Evolutionary conservation across 2,888 invertebrate species (phyloP).

Genomic region (Tinea pellionella): DNA sequence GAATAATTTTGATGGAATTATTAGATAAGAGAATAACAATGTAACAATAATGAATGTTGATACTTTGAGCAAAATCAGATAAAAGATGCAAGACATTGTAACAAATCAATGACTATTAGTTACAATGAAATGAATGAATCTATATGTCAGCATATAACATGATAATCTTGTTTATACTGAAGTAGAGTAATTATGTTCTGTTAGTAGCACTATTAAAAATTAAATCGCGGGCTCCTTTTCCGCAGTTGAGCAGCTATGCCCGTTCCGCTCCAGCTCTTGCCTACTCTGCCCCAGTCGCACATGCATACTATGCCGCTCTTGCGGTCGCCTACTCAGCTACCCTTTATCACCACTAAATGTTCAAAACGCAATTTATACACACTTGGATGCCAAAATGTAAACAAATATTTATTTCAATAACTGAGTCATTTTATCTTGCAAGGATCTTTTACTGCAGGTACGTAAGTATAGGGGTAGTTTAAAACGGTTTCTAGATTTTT

Average conservation of each 20-base stretch:
- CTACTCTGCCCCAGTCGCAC: constrained; percentile 21
- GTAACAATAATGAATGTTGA: background rate
- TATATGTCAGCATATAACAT: background rate
- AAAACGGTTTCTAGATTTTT: no score
- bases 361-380: background rate
- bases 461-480: no score
- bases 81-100: constrained; percentile 22
- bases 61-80: constrained; percentile 24
- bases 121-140: constrained; percentile 13
- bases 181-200: no score
- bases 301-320: constrained; percentile 21
- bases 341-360: constrained; percentile 32
- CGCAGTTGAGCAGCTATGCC: constrained; percentile 26
- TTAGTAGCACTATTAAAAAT: no score
- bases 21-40: background rate
- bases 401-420: constrained; percentile 25
- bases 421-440: background rate
- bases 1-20: background rate
- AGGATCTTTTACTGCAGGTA: no score
- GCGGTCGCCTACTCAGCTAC: constrained; percentile 20
- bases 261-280: constrained; percentile 31
- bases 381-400: constrained; percentile 30
- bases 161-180: constrained; percentile 17
- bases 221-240: constrained; percentile 32
- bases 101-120: no score